These are phyloP conservation scores for Drosophila sturtevanti DNA, from an alignment of 1,140 invertebrate genomes.

Conservation along the genomic window DNA sequence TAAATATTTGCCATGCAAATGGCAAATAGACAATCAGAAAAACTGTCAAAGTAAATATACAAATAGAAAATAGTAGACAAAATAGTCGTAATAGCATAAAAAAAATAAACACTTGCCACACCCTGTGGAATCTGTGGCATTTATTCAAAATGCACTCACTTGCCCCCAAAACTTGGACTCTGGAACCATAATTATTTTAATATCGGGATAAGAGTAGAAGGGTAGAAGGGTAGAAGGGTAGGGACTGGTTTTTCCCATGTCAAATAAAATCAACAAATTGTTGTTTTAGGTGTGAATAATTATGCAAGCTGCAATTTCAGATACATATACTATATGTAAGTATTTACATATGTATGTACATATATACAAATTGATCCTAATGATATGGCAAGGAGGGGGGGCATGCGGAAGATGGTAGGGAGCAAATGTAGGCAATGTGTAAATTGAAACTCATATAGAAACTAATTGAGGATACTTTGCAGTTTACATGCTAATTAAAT, in stretches of 20 bases:
- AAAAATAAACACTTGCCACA: constrained; percentile 31
- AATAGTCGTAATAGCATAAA: constrained; percentile 4
- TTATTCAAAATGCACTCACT: constrained; percentile 15
- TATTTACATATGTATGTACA: no score
- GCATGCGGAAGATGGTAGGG: not conserved
- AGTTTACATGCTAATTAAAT: constrained; percentile 7
- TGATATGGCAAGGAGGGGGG: not conserved
- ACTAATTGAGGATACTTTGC: constrained; percentile 3
- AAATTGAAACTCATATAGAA: constrained; percentile 22
- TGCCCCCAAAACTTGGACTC: constrained; percentile 21
- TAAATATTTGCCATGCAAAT: constrained; percentile 41
- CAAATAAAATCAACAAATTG: constrained; percentile 41
- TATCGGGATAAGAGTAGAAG: no score
- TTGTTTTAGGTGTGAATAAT: constrained; percentile 49
- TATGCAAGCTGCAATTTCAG: constrained; percentile 42
- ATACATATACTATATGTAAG: constrained; percentile 1
- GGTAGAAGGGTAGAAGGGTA: no score
- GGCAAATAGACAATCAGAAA: constrained; percentile 17
- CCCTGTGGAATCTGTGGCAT: constrained; percentile 21
- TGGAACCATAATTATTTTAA: not conserved
- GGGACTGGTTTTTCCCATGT: constrained; percentile 68
- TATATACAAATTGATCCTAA: not conserved
- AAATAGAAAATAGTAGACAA: constrained; percentile 32
- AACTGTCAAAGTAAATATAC: constrained; percentile 63
- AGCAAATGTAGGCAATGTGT: not conserved